Base-by-base conservation (phyloP, 2,113 vertebrate genomes). In the Emydura subglobosa region DNA sequence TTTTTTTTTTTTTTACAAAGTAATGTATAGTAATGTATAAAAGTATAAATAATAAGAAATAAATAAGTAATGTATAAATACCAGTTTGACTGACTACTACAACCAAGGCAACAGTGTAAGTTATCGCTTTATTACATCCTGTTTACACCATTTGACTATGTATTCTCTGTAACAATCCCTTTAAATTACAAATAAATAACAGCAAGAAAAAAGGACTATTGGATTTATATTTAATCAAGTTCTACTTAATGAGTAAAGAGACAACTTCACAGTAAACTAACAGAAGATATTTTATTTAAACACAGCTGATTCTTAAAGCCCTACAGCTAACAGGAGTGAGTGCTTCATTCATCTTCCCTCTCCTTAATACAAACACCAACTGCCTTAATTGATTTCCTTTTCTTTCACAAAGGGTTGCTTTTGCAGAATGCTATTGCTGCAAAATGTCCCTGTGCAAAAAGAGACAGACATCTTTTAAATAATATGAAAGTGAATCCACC, bases 281-380 rank as follows among this genome's bases (percentile, higher is more conserved):
- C 85, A 93, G 82, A 94, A 94, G 53, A 57, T 81, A 91, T 57
- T 95, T 95, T 89, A 95, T 92, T 92, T 89, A 96, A 97, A 95
- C 90, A 89, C 65, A 95, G 79, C 44, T 93, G 0, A 2, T 50
- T 84, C 80, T 91, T 89, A 91, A 53, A 84, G 92, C 49, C 81
- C 83, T 93, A 88, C 87, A 95, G 88, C 83, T 89, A 91, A 42
- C 44, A 93, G 87, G 95, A 95, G 68, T 17, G 0, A 96, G 10
- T 34, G 42, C 80, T 55, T 82, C 24, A 55, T 42, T 55, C 21
- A 76, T 42, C 39, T 10, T 42, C 34, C 34, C 42, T 42, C 24
- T 39, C 25, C 39, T 55, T 84, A 14, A 25, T 91, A 87, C 88
- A 87, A 68, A 59, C 53, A 34, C 55, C 68, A 91, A 65, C 29